Evolutionary conservation across 2,113 vertebrate species (phyloP).

Genomic region (Phoenicopterus ruber): DNA sequence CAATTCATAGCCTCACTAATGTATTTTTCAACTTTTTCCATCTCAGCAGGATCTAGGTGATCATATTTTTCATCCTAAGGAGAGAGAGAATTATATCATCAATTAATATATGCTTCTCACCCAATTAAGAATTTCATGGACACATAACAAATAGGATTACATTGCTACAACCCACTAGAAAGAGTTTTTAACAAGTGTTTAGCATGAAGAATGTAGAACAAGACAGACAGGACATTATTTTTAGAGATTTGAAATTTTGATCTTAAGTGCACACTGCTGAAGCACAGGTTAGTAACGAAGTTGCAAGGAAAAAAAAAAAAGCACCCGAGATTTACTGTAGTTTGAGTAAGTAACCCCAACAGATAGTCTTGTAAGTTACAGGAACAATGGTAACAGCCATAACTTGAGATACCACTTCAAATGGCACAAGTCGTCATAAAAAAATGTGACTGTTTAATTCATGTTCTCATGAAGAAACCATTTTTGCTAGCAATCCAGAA

Average conservation of each 20-base stretch:
- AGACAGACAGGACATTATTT: neutral
- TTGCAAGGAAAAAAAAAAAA: neutral
- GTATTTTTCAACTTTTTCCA: constrained; percentile 85
- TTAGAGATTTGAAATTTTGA: neutral
- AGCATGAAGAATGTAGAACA: neutral
- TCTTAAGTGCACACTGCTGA: neutral
- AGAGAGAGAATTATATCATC: neutral
- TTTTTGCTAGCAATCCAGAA: neutral
- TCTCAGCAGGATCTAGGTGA: constrained; percentile 85
- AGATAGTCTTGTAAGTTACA: neutral
- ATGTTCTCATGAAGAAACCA: neutral
- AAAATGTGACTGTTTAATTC: neutral
- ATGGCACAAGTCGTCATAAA: neutral
- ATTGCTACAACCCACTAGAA: neutral
- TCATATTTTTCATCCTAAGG: constrained; percentile 87
- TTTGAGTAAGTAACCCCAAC: neutral
- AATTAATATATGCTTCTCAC: neutral
- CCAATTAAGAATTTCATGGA: neutral
- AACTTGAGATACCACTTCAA: neutral
- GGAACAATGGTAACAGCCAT: rapidly evolving
- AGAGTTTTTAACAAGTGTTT: neutral
- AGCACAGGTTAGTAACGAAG: neutral
- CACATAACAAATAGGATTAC: neutral
- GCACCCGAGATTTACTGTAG: neutral
- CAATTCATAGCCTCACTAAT: constrained; percentile 87